Conservation (phyloP, 2,888 invertebrate genomes). For the Sclerodermus sp. region DNA sequence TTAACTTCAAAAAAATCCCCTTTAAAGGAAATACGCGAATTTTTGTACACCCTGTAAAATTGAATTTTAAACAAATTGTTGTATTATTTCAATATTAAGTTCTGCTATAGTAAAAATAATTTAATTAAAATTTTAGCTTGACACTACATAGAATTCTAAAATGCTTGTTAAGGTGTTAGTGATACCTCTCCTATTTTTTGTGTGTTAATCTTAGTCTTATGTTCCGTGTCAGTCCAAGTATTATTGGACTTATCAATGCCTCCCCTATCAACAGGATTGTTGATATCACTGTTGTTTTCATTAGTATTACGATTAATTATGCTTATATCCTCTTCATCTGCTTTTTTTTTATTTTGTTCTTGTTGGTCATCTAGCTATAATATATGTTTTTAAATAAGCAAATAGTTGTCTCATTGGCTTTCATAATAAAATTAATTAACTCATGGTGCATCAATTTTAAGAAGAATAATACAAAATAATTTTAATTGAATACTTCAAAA, state of each 20-base stretch:
- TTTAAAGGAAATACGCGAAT: too few relatives aligned
- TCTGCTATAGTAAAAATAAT: too few relatives aligned
- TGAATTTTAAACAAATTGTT: too few relatives aligned
- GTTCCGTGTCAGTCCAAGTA: conserved; percentile 20
- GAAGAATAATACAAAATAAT: too few relatives aligned
- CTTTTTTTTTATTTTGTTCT: conserved; percentile 26
- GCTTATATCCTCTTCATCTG: conserved; percentile 26
- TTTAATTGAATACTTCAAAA: too few relatives aligned
- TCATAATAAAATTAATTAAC: too few relatives aligned
- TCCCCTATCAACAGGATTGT: conserved; percentile 17
- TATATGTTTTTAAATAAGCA: conserved; percentile 32
- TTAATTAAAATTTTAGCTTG: too few relatives aligned
- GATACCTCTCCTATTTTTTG: conserved; percentile 34
- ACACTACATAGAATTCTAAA: too few relatives aligned
- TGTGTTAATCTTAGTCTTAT: conserved; percentile 24
- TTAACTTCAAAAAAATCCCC: too few relatives aligned
- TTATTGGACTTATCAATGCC: conserved; percentile 19
- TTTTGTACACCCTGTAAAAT: too few relatives aligned
- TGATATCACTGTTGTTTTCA: conserved; percentile 23
- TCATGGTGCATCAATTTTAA: too few relatives aligned
- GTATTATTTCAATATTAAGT: too few relatives aligned
- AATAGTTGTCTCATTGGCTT: neutral
- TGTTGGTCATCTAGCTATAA: conserved; percentile 40
- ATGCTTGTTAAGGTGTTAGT: conserved; percentile 26
- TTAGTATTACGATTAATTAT: conserved; percentile 18